phyloP scores from a whole-genome alignment of 2,113 vertebrate genomes.

The Grammomys dolichurus region DNA sequence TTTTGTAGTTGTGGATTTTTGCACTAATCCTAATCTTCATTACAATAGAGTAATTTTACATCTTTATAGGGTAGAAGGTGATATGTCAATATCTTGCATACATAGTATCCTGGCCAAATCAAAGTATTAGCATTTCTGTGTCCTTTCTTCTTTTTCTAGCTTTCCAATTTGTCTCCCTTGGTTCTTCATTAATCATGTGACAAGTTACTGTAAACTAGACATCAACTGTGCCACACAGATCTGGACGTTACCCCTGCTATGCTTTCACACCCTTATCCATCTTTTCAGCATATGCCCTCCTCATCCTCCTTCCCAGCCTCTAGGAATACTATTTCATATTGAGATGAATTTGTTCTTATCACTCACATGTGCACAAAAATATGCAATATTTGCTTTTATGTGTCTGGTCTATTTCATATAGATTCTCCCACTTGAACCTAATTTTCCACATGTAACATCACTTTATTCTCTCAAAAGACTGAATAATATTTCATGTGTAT shows the following conservation, averaged over 20 bases:
- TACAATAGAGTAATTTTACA: background rate
- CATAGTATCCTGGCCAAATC: background rate
- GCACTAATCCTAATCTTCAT: background rate
- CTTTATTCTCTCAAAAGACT: background rate
- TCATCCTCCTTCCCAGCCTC: background rate
- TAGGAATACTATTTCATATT: background rate
- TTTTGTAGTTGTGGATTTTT: background rate
- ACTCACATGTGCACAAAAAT: background rate
- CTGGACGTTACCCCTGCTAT: background rate
- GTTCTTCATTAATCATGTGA: background rate
- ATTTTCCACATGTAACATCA: background rate
- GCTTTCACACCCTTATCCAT: background rate
- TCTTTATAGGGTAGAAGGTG: background rate
- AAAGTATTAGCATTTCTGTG: background rate
- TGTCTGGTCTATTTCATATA: background rate
- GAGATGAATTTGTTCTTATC: background rate
- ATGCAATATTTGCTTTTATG: background rate
- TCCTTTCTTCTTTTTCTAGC: background rate
- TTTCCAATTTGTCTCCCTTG: background rate
- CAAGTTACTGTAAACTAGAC: background rate
- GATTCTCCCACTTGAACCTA: background rate
- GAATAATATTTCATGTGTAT: background rate
- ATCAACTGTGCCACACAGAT: background rate
- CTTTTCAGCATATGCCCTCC: background rate
- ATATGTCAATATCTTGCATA: background rate